These are phyloP conservation scores for Linnaemya vulpina DNA, from an alignment of 2,888 invertebrate species.

Conservation along the genomic window DNA sequence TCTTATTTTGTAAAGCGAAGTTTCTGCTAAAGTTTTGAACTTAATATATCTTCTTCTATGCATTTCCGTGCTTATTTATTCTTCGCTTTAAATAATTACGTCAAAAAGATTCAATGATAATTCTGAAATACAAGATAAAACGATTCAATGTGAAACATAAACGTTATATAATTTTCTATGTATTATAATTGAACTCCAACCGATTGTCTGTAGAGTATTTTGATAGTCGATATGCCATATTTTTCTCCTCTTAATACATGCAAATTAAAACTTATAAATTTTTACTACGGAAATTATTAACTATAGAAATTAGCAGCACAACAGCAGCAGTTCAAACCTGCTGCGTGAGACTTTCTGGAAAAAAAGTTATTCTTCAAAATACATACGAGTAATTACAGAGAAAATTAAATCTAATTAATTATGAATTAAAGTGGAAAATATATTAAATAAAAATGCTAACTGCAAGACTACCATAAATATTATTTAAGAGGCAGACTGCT, in stretches of 20 bases:
- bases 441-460: too few species aligned
- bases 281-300: conserved; percentile 15
- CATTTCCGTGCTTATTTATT: too few species aligned
- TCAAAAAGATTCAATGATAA: too few species aligned
- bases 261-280: conserved; percentile 6
- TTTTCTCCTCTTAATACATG: conserved; percentile 11
- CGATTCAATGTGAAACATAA: too few species aligned
- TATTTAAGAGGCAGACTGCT: background rate
- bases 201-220: background rate
- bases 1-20: too few species aligned
- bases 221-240: background rate
- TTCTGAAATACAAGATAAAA: too few species aligned
- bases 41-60: too few species aligned
- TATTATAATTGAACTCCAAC: too few species aligned
- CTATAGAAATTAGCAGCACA: conserved; percentile 19
- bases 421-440: background rate
- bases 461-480: background rate
- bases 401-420: conserved; percentile 6
- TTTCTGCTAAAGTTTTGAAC: too few species aligned
- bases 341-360: conserved; percentile 2
- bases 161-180: too few species aligned
- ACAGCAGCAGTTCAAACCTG: background rate
- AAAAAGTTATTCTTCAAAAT: conserved; percentile 8
- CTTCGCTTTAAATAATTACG: too few species aligned
- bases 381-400: background rate